phyloP scores from a whole-genome alignment of 2,888 invertebrate genomes.

The Gnatocerus cornutus region DNA sequence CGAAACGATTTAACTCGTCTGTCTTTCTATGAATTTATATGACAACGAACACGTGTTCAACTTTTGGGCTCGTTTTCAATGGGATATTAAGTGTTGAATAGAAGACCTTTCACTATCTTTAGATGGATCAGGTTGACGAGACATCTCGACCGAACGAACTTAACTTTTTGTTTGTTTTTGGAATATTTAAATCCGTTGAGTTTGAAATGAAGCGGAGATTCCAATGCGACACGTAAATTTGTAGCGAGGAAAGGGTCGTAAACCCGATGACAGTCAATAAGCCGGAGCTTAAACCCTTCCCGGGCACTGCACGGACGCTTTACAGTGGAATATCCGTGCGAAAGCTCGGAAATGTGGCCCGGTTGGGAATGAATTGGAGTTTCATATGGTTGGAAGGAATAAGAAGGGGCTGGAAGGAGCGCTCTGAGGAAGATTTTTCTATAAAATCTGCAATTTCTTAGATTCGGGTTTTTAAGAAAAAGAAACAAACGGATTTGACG shows the following conservation, averaged over 20 bases:
- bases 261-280: constrained; percentile 55
- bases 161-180: not conserved
- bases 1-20: constrained; percentile 48
- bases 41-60: constrained; percentile 45
- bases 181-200: not conserved
- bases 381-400: no score
- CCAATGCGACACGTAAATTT: constrained; percentile 32
- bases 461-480: no score
- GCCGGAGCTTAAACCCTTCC: constrained; percentile 44
- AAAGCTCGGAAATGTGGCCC: not conserved
- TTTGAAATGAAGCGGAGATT: constrained; percentile 17
- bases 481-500: no score
- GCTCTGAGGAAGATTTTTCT: no score
- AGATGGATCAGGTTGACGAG: constrained; percentile 6
- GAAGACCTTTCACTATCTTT: constrained; percentile 16
- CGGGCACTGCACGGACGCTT: constrained; percentile 39
- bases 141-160: not conserved
- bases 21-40: constrained; percentile 52
- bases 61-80: constrained; percentile 18
- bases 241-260: constrained; percentile 45
- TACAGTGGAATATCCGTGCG: not conserved
- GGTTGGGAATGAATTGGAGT: not conserved
- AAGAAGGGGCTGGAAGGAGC: no score
- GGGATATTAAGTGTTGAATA: constrained; percentile 17
- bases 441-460: no score